Base-by-base conservation (phyloP, 2,888 invertebrate species). In the Stegophylla sp. region DNA sequence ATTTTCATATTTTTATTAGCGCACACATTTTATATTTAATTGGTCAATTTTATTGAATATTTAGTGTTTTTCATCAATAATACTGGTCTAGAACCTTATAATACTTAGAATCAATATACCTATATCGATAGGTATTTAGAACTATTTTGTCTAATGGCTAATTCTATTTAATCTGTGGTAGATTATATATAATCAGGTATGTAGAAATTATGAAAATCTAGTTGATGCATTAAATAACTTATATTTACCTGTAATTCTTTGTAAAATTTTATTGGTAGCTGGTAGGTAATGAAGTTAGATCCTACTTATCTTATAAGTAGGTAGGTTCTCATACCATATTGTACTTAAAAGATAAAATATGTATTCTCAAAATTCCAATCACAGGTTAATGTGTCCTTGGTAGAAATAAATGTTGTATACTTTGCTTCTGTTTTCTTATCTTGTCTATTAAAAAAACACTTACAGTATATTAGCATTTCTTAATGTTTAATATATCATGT, bases 261-360 rank as follows among this genome's bases (percentile, higher is more conserved):
- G n/a, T 26, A 61, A 10, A 63, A 74, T 63, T 53, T 43, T 43
- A 66, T 66, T 76, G 51, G 41, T 43, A 15, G n/a, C n/a, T n/a
- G n/a, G n/a, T n/a, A n/a, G n/a, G n/a, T n/a, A n/a, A n/a, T n/a
- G n/a, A n/a, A n/a, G n/a, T n/a, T n/a, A n/a, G 48, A 34, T 5
- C 7, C 34, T 5, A 34, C 34, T 34, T 67, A 45, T 45, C 45
- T 67, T 9, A 67, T 48, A 48, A 26, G 26, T 67, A 43, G 5
- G 15, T 12, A 64, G 5, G 15, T 12, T 41, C 20, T 53, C 10
- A 41, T 41, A 10, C 20, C 20, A 23, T 34, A 13, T 63, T 26
- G 51, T 23, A 66, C 66, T 76, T 66, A 41, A 73, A 48, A 66
- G 75, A 76, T 76, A 66, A 75, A 73, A 73, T 59, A 28, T 28